Base-by-base conservation (phyloP, 2,797 vertebrate species). In the Urophycis tenuis region DNA sequence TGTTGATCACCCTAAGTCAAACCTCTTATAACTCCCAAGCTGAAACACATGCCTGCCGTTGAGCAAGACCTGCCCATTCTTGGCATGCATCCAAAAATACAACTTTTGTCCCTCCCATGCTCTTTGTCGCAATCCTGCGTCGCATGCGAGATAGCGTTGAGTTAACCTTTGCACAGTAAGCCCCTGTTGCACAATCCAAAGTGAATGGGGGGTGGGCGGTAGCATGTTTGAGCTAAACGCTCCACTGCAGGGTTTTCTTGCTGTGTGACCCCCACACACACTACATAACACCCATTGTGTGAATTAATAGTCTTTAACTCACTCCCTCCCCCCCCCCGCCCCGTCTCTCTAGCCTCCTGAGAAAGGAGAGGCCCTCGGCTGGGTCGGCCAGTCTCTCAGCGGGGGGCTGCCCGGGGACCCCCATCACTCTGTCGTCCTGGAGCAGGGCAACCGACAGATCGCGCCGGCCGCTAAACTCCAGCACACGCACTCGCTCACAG, bases 321-420 rank as follows among this genome's bases (percentile, higher is more conserved):
- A 10, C 71, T 35, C 71, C 19, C 71, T 17, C 31, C 15, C 71
- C 19, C 19, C 35, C 30, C 85, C 74, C 36, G 19, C 49, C 14
- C 31, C 5, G 7, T 75, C 2, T 87, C 53, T 82, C 30, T 88
- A 96, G 95, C 88, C 93, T 9, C 71, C 83, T 0, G 88, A 93
- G 31, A 91, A 92, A 35, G 80, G 92, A 77, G 81, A 92, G 81
- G 3, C 87, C 88, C 90, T 94, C 8, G 91, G 93, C 12, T 95
- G 95, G 94, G 90, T 91, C 22, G 91, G 92, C 0, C 92, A 93
- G 88, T 94, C 94, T 80, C 93, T 95, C 82, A 96, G 95, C 71
- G 95, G 95, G 2, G 95, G 95, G 53, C 91, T 98, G 78, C 97
- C 97, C 0, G 97, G 97, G 81, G 95, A 98, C 85, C 91, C 94